Percentiles rank a stretch among this genome's conserved stretches.
phyloP scores from a whole-genome alignment of 92 coral and sea anemone genomes.

The Umimayanthus chanpuru region DNA sequence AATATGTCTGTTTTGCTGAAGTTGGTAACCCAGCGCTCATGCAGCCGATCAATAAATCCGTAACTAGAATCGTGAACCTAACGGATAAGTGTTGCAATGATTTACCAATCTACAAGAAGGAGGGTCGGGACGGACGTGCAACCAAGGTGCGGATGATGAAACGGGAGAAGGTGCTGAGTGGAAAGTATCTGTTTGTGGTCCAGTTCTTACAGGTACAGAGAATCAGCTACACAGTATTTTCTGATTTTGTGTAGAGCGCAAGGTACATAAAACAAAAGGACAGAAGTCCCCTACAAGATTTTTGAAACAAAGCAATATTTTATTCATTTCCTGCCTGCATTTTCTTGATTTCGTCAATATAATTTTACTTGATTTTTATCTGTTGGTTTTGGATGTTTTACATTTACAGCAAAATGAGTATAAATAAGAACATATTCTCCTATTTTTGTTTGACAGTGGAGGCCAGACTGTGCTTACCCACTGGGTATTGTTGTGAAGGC shows the following conservation, averaged over 20 bases:
- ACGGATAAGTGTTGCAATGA: constrained; percentile 61
- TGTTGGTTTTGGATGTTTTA: no score
- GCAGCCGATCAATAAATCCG: constrained; percentile 83
- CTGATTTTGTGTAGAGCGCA: no score
- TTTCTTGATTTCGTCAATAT: neutral
- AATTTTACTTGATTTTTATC: no score
- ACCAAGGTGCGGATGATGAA: constrained; percentile 29
- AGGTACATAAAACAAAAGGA: no score
- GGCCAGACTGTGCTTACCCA: constrained; percentile 51
- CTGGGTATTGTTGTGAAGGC: constrained; percentile 59
- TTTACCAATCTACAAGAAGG: constrained; percentile 70
- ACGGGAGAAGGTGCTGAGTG: constrained; percentile 50
- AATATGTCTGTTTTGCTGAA: constrained; percentile 79
- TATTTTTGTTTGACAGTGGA: constrained; percentile 54
- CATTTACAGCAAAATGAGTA: no score
- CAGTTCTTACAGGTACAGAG: constrained; percentile 40
- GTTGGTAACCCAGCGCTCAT: constrained; percentile 56
- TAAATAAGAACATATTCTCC: neutral
- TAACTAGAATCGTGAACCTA: constrained; percentile 68
- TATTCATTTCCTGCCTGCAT: neutral
- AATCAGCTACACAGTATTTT: neutral
- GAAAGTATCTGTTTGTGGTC: constrained; percentile 69
- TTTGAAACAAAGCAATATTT: neutral
- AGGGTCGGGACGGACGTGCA: constrained; percentile 34
- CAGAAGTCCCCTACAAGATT: no score